Base-by-base conservation (phyloP, 2,888 invertebrate genomes). In the Micropterix aruncella region DNA sequence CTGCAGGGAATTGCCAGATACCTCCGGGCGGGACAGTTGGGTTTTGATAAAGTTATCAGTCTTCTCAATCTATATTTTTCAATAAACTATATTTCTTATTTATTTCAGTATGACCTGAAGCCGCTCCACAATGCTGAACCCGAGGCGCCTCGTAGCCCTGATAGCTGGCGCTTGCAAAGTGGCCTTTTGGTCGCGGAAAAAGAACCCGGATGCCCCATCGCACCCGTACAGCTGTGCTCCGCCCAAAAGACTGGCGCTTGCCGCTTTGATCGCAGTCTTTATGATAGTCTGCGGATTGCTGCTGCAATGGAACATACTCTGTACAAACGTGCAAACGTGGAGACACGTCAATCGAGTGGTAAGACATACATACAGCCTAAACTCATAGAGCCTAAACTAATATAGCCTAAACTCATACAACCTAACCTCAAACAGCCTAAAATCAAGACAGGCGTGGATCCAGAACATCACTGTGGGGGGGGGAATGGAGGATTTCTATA, bases 251-350 rank as follows among this genome's bases (percentile, higher is more conserved):
- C 27, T 27, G 5, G 27, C 27, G 5, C 53, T 57, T 14, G 46
- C 53, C 19, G 53, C 56, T 16, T 48, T 57, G 18, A 41, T 63
- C 17, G 54, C 62, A 36, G 48, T 61, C 12, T 49, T 62, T 37
- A 52, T 61, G 37, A 58, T 63, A n/a, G 54, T 66, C 46, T 52
- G 70, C 46, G 70, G 68, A 55, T 59, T 70, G 43, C 59, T 74
- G 27, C 62, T 73, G 47, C 69, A 71, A 57, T 75, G 75, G 74
- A 74, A 72, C 47, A 58, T 77, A 41, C 59, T 76, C 54, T 79
- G 78, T 56, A 66, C 71, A 18, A 74, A 74, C 57, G 59, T 73
- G 41, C 72, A 74, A 54, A 69, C 75, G n/a, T 70, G 70, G 60
- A 61, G 66, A 43, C 72, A 75, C 55, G 66, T 77, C 46, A 66